Evolutionary conservation across 2,113 vertebrate species (phyloP), one percentile per base, ranked within the genome.

Genomic region (Gallinago undulata): DNA sequence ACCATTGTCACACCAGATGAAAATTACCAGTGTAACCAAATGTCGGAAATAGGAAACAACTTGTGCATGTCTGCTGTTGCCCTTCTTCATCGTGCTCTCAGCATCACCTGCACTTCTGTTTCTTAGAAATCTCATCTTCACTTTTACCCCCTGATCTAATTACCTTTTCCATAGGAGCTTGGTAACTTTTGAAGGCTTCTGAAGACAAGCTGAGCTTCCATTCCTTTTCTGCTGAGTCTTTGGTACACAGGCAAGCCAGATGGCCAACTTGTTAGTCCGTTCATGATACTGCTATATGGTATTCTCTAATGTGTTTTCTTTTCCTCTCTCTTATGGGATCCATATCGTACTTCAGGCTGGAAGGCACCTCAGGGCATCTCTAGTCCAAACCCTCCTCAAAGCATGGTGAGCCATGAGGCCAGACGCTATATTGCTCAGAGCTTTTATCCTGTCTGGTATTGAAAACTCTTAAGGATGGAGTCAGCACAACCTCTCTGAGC

Each of bases 11-110:
- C 1, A 2, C 7, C 55, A 77, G 72, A 41, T 13, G 11, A 63
- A 51, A 79, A 86, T 9, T 66, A 43, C 47, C 57, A 33, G 10
- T 1, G 6, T 41, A 59, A 80, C 10, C 76, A 50, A 39, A 53
- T 0, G 14, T 1, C 37, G 21, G 13, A 72, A 72, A 11, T 6
- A 63, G 25, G n/a, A 59, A 91, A 81, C 0, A 7, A 7, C 11
- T 12, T 3, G 4, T 2, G 11, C 27, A 12, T 2, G 19, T 47
- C 4, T 0, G 10, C 11, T 39, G 9, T 7, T 69, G 50, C 30
- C 37, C 24, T 70, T 64, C 39, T 43, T 89, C 37, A 39, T 31
- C 77, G 47, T 43, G 35, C 56, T 70, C 9, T 59, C 73, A 63
- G 31, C 13, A 70, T 17, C 59, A 67, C 16, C 6, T 55, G 9